Evolutionary conservation across 2,797 vertebrate genomes (phyloP).

Genomic region (Gallirallus australis): DNA sequence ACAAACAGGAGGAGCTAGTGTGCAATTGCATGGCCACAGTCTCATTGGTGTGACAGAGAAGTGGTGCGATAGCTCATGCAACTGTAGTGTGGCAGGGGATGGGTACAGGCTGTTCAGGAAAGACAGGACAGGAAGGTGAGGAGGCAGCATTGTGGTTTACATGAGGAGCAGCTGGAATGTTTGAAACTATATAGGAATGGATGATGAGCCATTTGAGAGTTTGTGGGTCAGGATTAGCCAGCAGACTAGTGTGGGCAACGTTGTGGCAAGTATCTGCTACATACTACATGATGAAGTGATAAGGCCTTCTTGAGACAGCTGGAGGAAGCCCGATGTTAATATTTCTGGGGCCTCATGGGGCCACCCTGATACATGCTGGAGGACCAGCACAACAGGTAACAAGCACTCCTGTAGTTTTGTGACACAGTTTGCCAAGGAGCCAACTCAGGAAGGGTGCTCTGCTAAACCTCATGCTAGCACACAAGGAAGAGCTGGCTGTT

Average conservation of each 20-base stretch:
- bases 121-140: not conserved
- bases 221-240: not conserved
- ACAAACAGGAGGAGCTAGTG: not conserved
- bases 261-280: not conserved
- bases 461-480: not conserved
- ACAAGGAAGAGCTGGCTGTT: not conserved
- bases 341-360: not conserved
- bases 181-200: not conserved
- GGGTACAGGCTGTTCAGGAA: not conserved
- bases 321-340: not conserved
- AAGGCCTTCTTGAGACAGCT: not conserved
- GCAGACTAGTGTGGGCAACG: accelerated
- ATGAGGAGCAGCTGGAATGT: not conserved
- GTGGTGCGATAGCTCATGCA: not conserved
- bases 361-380: not conserved
- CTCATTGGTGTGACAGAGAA: not conserved
- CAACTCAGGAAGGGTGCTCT: not conserved
- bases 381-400: not conserved
- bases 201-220: not conserved
- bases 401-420: not conserved
- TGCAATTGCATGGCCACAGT: not conserved
- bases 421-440: not conserved
- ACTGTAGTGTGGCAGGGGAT: not conserved
- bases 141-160: not conserved
- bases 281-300: not conserved